These are phyloP conservation scores for Sitta carolinensis DNA, from an alignment of 2,797 vertebrate species.

Conservation along the genomic window DNA sequence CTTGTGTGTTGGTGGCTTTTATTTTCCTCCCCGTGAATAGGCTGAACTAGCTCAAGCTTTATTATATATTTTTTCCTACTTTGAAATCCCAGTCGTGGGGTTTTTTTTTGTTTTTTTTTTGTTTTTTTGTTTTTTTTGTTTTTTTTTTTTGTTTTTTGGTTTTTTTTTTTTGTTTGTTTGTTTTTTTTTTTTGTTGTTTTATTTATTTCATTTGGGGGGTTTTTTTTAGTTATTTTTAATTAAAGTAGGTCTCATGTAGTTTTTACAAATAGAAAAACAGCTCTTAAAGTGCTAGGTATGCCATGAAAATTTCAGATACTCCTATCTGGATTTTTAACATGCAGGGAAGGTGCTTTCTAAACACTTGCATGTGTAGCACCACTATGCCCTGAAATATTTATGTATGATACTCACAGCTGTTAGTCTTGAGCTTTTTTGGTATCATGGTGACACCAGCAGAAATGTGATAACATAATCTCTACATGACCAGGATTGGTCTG, in stretches of 20 bases:
- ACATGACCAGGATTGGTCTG: background rate
- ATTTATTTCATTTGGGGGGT: no score
- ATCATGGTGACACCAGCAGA: constrained; percentile 26
- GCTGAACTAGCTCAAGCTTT: background rate
- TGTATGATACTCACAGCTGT: constrained; percentile 19
- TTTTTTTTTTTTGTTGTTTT: background rate
- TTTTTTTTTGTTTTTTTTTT: background rate
- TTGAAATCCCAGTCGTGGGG: background rate
- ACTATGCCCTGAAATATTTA: background rate
- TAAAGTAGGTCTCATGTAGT: background rate
- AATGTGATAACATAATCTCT: constrained; percentile 32
- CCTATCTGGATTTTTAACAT: background rate
- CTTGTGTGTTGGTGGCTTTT: background rate
- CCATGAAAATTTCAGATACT: background rate
- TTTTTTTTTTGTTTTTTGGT: background rate
- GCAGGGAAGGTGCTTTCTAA: background rate
- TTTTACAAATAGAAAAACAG: background rate
- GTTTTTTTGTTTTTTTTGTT: background rate
- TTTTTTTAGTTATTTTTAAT: background rate
- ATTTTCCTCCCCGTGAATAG: background rate
- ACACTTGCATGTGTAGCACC: background rate
- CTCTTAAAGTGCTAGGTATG: background rate
- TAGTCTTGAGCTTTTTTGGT: constrained; percentile 20
- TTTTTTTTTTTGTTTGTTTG: background rate
- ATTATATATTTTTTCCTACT: background rate